These are phyloP conservation scores for Leucophenga varia DNA, from an alignment of 1,140 invertebrate genomes.

Conservation along the genomic window DNA sequence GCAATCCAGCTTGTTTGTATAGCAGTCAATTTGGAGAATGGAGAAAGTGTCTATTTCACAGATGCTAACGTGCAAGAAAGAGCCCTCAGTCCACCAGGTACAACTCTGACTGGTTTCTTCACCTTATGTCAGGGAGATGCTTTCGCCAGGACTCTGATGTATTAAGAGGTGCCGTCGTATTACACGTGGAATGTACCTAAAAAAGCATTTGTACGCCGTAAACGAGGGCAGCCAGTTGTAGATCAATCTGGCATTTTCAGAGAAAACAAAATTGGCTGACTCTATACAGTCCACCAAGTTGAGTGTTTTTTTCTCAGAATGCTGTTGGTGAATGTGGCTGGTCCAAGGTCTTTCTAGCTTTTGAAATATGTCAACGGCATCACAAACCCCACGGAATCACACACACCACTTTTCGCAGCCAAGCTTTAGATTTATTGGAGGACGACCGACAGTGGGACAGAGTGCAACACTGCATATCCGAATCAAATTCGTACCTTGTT, in stretches of 20 bases:
- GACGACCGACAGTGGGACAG: constrained; percentile 36
- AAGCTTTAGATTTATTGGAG: constrained; percentile 30
- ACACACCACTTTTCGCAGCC: no score
- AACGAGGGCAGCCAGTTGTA: constrained; percentile 12
- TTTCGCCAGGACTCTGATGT: constrained; percentile 54
- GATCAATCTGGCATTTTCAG: constrained; percentile 27
- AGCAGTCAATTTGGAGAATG: no score
- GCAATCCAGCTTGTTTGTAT: no score
- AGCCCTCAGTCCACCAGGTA: constrained; percentile 22
- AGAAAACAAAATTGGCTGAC: constrained; percentile 32
- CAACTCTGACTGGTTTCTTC: constrained; percentile 50
- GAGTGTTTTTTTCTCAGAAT: no score
- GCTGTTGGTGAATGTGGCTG: constrained; percentile 42
- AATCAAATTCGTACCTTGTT: constrained; percentile 50
- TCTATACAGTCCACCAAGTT: constrained; percentile 51
- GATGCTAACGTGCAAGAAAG: constrained; percentile 25
- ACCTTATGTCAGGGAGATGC: constrained; percentile 17
- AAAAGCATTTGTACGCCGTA: constrained; percentile 17
- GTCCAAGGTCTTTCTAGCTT: constrained; percentile 49
- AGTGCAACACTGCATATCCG: constrained; percentile 33
- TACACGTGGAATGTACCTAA: constrained; percentile 53
- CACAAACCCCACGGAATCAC: background rate
- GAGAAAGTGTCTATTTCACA: constrained; percentile 49
- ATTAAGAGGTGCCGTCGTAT: constrained; percentile 53
- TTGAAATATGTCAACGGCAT: constrained; percentile 22